Evolutionary conservation across 2,797 vertebrate genomes (phyloP).

Genomic region (Todus mexicanus): DNA sequence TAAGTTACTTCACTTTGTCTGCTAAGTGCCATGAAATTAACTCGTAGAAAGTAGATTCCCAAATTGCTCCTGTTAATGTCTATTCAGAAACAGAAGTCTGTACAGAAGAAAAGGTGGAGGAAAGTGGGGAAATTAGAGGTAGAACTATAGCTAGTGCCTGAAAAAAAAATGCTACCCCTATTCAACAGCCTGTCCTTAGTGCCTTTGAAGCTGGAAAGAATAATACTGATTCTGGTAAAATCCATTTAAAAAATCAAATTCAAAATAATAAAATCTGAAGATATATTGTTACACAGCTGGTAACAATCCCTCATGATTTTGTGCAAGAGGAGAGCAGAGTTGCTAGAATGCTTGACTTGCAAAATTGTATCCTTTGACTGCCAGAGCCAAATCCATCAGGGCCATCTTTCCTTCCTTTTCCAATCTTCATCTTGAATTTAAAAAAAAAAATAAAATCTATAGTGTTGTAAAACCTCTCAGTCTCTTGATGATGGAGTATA

Average conservation of each 20-base stretch:
- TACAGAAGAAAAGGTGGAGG: conserved; percentile 47
- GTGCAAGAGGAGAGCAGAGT: background rate
- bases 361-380: background rate
- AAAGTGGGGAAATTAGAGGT: conserved; percentile 35
- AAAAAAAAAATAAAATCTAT: background rate
- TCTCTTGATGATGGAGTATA: background rate
- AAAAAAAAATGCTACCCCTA: conserved; percentile 32
- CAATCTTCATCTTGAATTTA: background rate
- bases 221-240: conserved; percentile 49
- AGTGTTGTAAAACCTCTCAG: background rate
- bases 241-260: conserved; percentile 26
- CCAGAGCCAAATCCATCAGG: background rate
- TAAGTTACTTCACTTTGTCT: conserved; percentile 66
- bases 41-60: conserved; percentile 53
- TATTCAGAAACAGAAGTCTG: conserved; percentile 69
- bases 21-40: conserved; percentile 62
- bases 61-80: conserved; percentile 58
- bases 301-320: background rate
- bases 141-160: conserved; percentile 1
- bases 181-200: conserved; percentile 12
- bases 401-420: conserved; percentile 1
- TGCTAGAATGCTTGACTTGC: background rate
- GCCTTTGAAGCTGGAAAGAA: background rate
- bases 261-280: conserved; percentile 26
- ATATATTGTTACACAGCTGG: background rate